phyloP scores from a whole-genome alignment of 2,888 invertebrate genomes.

The Latheticus oryzae region DNA sequence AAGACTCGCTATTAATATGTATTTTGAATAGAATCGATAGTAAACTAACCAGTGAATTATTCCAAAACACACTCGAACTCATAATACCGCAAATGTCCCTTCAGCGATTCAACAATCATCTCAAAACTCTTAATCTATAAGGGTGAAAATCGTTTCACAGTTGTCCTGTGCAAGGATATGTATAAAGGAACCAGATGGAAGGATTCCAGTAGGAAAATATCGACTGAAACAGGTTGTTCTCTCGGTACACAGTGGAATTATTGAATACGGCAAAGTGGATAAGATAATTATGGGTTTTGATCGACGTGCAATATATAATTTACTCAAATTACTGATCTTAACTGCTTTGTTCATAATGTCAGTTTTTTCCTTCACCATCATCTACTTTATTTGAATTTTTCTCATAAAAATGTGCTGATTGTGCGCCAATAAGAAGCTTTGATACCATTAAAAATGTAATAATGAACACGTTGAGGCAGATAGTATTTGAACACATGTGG shows the following conservation, averaged over 20 bases:
- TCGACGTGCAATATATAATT: conserved; percentile 31
- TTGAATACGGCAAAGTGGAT: conserved; percentile 40
- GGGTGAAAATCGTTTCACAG: conserved; percentile 18
- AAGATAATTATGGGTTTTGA: conserved; percentile 38
- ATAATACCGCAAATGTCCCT: conserved; percentile 41
- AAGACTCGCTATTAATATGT: conserved; percentile 31
- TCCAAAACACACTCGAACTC: conserved; percentile 42
- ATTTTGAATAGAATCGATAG: conserved; percentile 38
- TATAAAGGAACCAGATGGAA: conserved; percentile 56
- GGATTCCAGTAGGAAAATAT: conserved; percentile 54
- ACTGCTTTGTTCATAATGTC: conserved; percentile 11
- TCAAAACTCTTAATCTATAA: conserved; percentile 3
- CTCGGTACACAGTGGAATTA: conserved; percentile 36
- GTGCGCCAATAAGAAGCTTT: conserved; percentile 33
- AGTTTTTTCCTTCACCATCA: no score
- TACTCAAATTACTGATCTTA: conserved; percentile 21
- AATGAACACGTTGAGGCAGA: conserved; percentile 45
- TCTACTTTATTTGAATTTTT: no score
- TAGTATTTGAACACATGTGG: conserved; percentile 38
- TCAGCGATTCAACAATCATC: conserved; percentile 5
- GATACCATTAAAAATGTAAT: conserved; percentile 46
- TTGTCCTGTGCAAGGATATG: conserved; percentile 39
- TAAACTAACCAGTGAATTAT: conserved; percentile 43
- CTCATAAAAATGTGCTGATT: conserved; percentile 22
- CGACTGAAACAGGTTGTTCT: conserved; percentile 47